Evolutionary conservation across 1,140 invertebrate genomes (phyloP).

Genomic region (Diorhabda carinulata): DNA sequence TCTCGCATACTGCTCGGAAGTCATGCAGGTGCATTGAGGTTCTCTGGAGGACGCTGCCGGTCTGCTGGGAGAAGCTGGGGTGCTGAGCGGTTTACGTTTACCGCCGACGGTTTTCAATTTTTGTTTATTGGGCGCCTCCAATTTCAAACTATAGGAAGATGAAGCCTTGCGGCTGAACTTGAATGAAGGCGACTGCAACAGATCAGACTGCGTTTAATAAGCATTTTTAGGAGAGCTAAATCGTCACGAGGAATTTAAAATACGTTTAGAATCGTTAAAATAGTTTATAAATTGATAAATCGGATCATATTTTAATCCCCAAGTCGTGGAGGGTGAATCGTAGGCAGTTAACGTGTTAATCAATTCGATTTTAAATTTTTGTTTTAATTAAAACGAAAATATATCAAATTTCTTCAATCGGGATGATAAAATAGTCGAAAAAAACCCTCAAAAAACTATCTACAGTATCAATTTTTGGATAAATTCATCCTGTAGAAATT

Average conservation of each 20-base stretch:
- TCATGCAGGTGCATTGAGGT: conserved; percentile 93
- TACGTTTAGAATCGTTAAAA: no score
- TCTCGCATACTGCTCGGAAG: conserved; percentile 84
- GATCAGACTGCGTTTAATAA: conserved; percentile 54
- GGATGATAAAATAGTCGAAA: no score
- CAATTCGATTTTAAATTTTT: no score
- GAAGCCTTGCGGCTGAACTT: conserved; percentile 96
- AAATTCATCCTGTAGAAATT: not conserved
- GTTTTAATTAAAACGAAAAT: no score
- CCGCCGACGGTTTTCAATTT: conserved; percentile 64
- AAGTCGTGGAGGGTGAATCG: no score
- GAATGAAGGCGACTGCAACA: conserved; percentile 91
- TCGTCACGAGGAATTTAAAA: not conserved
- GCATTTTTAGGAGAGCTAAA: conserved; percentile 34
- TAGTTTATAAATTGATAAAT: no score
- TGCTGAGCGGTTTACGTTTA: conserved; percentile 87
- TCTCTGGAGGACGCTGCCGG: conserved; percentile 68
- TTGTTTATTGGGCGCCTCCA: conserved; percentile 83
- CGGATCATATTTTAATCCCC: no score
- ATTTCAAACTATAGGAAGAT: conserved; percentile 90
- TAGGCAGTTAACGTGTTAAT: no score
- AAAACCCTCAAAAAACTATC: no score
- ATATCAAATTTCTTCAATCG: no score
- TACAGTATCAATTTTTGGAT: not conserved
- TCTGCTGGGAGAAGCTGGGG: conserved; percentile 87